These are phyloP conservation scores for Hemibagrus guttatus DNA, from an alignment of 2,797 vertebrate species.

Conservation along the genomic window DNA sequence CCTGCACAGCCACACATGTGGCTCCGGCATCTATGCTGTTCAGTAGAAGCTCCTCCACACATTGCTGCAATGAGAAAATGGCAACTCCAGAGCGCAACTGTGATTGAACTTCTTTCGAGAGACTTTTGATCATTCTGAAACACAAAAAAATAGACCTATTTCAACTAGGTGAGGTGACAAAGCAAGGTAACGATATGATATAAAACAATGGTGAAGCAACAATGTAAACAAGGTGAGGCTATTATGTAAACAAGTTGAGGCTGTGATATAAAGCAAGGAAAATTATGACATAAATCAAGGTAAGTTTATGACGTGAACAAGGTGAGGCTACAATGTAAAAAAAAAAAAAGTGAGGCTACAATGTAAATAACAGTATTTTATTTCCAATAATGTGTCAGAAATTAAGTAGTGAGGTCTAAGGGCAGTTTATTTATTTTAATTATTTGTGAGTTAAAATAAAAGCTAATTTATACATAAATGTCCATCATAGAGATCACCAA, in stretches of 20 bases:
- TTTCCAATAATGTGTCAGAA: not conserved
- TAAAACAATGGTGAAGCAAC: not conserved
- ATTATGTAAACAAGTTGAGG: not conserved
- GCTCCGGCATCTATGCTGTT: conserved; percentile 91
- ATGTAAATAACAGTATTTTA: not conserved
- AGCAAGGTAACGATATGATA: not conserved
- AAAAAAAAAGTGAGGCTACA: too few relatives aligned
- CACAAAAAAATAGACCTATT: not conserved
- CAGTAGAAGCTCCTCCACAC: conserved; percentile 90
- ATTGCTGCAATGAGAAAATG: conserved; percentile 85
- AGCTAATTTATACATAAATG: not conserved
- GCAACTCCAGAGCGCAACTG: conserved; percentile 87
- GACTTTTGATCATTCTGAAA: conserved; percentile 82
- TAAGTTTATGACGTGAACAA: not conserved
- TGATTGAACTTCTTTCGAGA: conserved; percentile 81
- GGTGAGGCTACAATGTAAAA: not conserved
- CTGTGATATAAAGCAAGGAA: not conserved
- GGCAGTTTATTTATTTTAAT: not conserved
- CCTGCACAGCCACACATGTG: conserved; percentile 85
- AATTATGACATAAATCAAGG: not conserved
- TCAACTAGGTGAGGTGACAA: not conserved
- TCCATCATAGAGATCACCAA: not conserved
- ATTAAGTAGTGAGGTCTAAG: not conserved
- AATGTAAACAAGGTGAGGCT: not conserved
- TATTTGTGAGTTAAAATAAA: not conserved